Percentiles rank a stretch among this genome's conserved stretches.
Evolutionary conservation across 2,113 vertebrate species (phyloP).

Genomic region (Oryzias woworae): DNA sequence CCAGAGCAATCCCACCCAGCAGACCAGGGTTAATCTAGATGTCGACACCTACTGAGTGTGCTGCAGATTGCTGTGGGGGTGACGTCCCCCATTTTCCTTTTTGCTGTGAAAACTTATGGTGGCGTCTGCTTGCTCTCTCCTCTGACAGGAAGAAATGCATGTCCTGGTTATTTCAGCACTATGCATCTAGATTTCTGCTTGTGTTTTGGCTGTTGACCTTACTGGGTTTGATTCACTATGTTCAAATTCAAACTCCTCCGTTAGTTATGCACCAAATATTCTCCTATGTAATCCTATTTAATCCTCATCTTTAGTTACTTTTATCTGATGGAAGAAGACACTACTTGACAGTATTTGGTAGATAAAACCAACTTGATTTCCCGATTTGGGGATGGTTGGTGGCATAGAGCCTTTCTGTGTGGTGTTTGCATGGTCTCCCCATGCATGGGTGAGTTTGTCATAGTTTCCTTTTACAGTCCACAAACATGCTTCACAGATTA

Average conservation of each 20-base stretch:
- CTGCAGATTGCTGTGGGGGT: constrained; percentile 49
- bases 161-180: constrained; percentile 35
- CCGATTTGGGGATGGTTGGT: too few species aligned
- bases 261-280: not conserved
- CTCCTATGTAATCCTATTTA: constrained; percentile 3
- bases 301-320: too few species aligned
- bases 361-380: too few species aligned
- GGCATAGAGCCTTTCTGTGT: too few species aligned
- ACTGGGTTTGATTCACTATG: constrained; percentile 17
- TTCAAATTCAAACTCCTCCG: constrained; percentile 6
- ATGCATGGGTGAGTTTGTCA: too few species aligned
- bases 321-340: too few species aligned
- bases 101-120: constrained; percentile 52
- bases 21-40: constrained; percentile 70
- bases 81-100: constrained; percentile 51
- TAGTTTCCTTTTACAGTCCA: too few species aligned
- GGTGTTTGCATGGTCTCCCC: too few species aligned
- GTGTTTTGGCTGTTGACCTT: constrained; percentile 43
- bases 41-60: constrained; percentile 67
- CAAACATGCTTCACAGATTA: too few species aligned
- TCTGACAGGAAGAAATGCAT: constrained; percentile 32
- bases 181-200: constrained; percentile 32
- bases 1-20: constrained; percentile 50
- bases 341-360: too few species aligned
- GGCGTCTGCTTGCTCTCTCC: constrained; percentile 44